These are phyloP conservation scores for Neosalanx taihuensis DNA, from an alignment of 2,797 vertebrate genomes.

Conservation along the genomic window DNA sequence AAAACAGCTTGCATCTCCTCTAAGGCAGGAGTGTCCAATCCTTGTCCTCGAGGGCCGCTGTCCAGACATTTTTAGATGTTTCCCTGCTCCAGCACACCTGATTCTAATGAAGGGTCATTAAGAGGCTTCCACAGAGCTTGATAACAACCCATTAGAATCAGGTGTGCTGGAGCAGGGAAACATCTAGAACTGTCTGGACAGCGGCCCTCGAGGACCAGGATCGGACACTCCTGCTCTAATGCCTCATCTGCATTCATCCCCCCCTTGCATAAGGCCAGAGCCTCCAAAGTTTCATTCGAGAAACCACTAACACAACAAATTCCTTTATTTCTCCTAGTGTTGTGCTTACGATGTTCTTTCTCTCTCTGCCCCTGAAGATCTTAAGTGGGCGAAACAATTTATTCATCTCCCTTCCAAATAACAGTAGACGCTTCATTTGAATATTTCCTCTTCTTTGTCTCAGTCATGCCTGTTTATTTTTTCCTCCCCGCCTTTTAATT, in stretches of 20 bases:
- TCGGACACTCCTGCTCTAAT: too few species aligned
- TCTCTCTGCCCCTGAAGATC: slow-evolving; percentile 26
- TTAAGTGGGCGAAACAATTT: slow-evolving; percentile 42
- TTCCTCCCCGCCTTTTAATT: slow-evolving; percentile 45
- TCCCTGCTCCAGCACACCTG: too few species aligned
- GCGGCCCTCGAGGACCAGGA: too few species aligned
- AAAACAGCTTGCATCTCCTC: not conserved
- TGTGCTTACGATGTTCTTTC: slow-evolving; percentile 15
- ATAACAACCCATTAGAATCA: too few species aligned
- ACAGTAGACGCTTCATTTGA: slow-evolving; percentile 50
- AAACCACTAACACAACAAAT: not conserved
- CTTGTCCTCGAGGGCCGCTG: too few species aligned
- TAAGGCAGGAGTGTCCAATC: too few species aligned
- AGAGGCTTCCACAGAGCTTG: too few species aligned
- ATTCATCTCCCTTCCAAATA: slow-evolving; percentile 47
- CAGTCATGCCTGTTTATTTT: slow-evolving; percentile 29
- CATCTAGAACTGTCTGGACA: too few species aligned
- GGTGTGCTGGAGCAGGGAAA: too few species aligned
- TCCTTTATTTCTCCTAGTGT: slow-evolving; percentile 1
- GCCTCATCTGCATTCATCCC: not conserved
- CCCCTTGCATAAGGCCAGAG: not conserved
- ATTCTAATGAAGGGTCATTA: too few species aligned
- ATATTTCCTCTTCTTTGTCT: slow-evolving; percentile 37
- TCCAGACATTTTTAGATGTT: too few species aligned
- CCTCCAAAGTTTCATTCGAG: not conserved